Percentiles rank a stretch among this genome's conserved stretches.
Conservation (phyloP, 2,888 invertebrate species). For the Stomorhina lunata region DNA sequence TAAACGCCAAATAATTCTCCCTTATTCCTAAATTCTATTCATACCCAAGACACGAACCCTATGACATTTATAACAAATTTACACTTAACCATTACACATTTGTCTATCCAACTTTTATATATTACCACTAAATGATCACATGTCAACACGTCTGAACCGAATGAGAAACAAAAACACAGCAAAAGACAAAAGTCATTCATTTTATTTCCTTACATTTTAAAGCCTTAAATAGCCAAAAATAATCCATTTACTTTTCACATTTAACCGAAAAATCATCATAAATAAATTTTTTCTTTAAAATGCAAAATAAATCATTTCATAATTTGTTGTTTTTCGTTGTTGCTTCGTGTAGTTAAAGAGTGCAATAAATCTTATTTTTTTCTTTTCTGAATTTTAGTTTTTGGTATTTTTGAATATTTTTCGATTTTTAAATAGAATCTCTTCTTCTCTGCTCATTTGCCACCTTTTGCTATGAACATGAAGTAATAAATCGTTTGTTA, state of each 20-base stretch:
- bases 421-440: too few species aligned
- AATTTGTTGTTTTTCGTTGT: constrained; percentile 36
- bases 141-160: constrained; percentile 14
- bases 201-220: neutral
- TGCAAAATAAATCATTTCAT: constrained; percentile 42
- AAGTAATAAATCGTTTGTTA: too few species aligned
- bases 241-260: constrained; percentile 12
- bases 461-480: too few species aligned
- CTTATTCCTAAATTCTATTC: too few species aligned
- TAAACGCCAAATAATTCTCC: too few species aligned
- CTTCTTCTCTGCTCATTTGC: too few species aligned
- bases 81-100: too few species aligned
- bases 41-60: too few species aligned
- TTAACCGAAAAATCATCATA: constrained; percentile 11
- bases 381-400: too few species aligned
- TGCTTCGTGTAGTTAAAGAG: neutral
- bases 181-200: neutral
- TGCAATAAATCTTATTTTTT: constrained; percentile 44
- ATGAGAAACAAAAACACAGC: neutral
- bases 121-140: neutral
- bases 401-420: too few species aligned
- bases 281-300: constrained; percentile 23
- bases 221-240: constrained; percentile 17
- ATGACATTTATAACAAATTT: too few species aligned
- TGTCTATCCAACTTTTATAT: too few species aligned